Conservation (phyloP, 1,140 invertebrate genomes). For the Hylaeus anthracinus region DNA sequence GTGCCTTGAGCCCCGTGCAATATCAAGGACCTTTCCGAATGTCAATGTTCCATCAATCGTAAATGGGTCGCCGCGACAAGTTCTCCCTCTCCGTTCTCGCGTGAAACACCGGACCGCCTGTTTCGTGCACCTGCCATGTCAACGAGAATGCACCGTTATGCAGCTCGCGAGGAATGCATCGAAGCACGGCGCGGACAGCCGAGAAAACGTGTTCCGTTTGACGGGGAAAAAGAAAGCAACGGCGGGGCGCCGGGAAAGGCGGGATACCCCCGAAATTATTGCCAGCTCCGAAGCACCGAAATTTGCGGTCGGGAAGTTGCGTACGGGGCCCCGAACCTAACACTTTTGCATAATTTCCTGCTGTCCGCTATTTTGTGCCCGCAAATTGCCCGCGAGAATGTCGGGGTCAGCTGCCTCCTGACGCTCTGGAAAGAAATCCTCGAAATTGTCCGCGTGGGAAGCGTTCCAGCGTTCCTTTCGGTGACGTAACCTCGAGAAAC, state of each 20-base stretch:
- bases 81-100: background rate
- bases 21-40: background rate
- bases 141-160: constrained; percentile 35
- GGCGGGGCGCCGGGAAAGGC: background rate
- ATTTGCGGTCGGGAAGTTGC: constrained; percentile 28
- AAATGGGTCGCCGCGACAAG: constrained; percentile 20
- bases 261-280: constrained; percentile 20
- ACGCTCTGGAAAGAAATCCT: background rate
- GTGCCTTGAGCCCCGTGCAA: background rate
- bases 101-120: background rate
- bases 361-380: background rate
- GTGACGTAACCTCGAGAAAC: background rate
- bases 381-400: background rate
- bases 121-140: constrained; percentile 41
- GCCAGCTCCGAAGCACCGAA: constrained; percentile 4
- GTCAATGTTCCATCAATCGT: constrained; percentile 24
- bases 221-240: background rate
- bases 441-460: constrained; percentile 1
- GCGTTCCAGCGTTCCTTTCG: background rate
- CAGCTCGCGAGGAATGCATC: constrained; percentile 11
- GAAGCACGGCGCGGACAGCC: background rate
- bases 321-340: constrained; percentile 12
- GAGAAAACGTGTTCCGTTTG: background rate
- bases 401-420: background rate
- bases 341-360: constrained; percentile 25